Evolutionary conservation across 2,888 invertebrate species (phyloP).

Genomic region (Lochmaea crataegi): DNA sequence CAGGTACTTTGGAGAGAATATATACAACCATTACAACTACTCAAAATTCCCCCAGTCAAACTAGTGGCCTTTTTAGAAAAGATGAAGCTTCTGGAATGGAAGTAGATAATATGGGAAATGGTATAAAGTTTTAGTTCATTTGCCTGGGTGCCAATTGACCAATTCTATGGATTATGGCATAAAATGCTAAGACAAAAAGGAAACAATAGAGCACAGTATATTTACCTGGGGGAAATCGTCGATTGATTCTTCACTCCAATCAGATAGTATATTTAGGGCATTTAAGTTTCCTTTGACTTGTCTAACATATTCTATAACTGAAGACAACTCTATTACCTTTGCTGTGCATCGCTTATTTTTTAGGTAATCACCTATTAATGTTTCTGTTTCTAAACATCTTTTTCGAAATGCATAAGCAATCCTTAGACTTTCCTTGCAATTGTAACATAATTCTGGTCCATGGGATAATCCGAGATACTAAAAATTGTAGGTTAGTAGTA

Average conservation of each 20-base stretch:
- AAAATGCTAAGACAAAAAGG: too few relatives aligned
- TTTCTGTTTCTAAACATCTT: constrained; percentile 45
- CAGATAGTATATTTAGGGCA: constrained; percentile 27
- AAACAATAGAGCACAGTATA: too few relatives aligned
- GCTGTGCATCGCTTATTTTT: constrained; percentile 28
- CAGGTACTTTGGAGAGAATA: too few relatives aligned
- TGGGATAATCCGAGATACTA: constrained; percentile 44
- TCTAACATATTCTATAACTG: constrained; percentile 30
- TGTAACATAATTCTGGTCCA: constrained; percentile 44
- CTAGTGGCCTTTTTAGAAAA: too few relatives aligned
- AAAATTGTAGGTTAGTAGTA: constrained; percentile 20
- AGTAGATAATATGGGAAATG: too few relatives aligned
- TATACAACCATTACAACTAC: too few relatives aligned
- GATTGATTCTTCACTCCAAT: constrained; percentile 33
- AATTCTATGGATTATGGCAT: too few relatives aligned
- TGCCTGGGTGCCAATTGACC: too few relatives aligned
- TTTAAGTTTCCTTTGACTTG: constrained; percentile 4
- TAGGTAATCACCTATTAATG: constrained; percentile 43
- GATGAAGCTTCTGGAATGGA: too few relatives aligned
- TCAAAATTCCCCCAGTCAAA: too few relatives aligned
- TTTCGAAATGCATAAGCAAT: constrained; percentile 42
- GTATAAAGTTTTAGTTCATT: too few relatives aligned
- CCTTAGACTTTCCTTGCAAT: constrained; percentile 39
- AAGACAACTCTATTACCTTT: constrained; percentile 32
- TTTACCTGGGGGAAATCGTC: constrained; percentile 9